phyloP scores from a whole-genome alignment of 2,113 vertebrate species.

The Chaenogobius annularis region DNA sequence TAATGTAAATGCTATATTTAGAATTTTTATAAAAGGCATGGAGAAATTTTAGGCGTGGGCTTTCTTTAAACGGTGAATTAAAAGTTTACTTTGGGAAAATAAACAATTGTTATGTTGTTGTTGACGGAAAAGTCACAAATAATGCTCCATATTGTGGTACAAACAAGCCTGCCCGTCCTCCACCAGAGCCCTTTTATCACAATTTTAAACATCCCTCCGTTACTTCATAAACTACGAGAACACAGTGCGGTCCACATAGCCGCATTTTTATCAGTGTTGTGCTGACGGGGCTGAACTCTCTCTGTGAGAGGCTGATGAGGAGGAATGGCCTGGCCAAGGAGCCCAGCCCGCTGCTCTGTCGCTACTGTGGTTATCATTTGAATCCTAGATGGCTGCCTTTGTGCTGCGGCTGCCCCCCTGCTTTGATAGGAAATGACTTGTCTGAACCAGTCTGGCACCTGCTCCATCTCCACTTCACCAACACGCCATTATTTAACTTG shows the following conservation, averaged over 20 bases:
- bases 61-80: too few relatives aligned
- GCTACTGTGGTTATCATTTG: conserved; percentile 32
- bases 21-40: too few relatives aligned
- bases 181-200: too few relatives aligned
- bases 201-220: too few relatives aligned
- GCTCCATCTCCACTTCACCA: conserved; percentile 32
- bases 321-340: conserved; percentile 44
- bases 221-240: conserved; percentile 37
- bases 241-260: conserved; percentile 16
- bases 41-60: too few relatives aligned
- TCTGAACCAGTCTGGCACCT: conserved; percentile 40
- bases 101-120: too few relatives aligned
- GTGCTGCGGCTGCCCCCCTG: conserved; percentile 14
- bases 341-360: conserved; percentile 28
- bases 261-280: conserved; percentile 47
- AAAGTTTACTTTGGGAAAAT: too few relatives aligned
- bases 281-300: conserved; percentile 61
- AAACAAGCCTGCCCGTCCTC: too few relatives aligned
- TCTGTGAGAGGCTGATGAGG: conserved; percentile 59
- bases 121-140: too few relatives aligned
- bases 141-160: too few relatives aligned
- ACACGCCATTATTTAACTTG: conserved; percentile 18
- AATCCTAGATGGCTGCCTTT: conserved; percentile 44
- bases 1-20: too few relatives aligned
- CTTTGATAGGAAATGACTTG: conserved; percentile 58